A percentile compares a stretch with the other conserved stretches of the same genome.
Conservation (phyloP, 2,113 vertebrate species). For the Lasiurus cinereus region DNA sequence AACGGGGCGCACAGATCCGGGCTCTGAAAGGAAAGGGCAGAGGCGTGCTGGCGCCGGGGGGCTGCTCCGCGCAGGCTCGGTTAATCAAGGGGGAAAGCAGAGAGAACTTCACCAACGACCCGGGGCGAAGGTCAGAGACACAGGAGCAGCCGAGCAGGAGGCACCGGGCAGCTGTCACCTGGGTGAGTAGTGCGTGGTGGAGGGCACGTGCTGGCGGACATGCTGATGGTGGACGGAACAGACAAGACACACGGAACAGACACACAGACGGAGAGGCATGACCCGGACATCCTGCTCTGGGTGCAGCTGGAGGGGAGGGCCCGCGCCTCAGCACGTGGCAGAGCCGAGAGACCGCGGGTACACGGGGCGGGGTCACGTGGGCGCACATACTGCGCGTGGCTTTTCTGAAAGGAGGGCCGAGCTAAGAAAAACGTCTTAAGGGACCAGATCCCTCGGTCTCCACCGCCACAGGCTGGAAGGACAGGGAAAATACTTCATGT, state of each 20-base stretch:
- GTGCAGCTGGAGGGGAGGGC: rapidly evolving
- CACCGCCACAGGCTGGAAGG: background rate
- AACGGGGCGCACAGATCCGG: rapidly evolving
- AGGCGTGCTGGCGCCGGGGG: rapidly evolving
- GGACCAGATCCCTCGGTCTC: background rate
- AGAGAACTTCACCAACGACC: background rate
- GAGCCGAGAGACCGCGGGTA: rapidly evolving
- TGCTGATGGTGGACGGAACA: rapidly evolving
- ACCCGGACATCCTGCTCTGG: background rate
- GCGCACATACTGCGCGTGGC: rapidly evolving
- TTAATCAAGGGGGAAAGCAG: background rate
- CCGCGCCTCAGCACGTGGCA: rapidly evolving
- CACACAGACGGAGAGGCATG: rapidly evolving
- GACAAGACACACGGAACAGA: background rate
- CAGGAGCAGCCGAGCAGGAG: background rate
- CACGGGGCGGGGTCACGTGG: no score
- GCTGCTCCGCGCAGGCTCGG: background rate
- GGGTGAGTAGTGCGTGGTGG: rapidly evolving
- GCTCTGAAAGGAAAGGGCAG: background rate
- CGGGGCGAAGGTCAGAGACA: background rate
- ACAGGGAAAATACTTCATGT: constrained; percentile 61
- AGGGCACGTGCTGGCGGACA: background rate
- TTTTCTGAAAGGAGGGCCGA: background rate
- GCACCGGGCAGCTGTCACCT: rapidly evolving
- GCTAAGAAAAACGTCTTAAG: background rate